Base-by-base conservation (phyloP, 2,888 invertebrate species). In the Brachyopa scutellaris region DNA sequence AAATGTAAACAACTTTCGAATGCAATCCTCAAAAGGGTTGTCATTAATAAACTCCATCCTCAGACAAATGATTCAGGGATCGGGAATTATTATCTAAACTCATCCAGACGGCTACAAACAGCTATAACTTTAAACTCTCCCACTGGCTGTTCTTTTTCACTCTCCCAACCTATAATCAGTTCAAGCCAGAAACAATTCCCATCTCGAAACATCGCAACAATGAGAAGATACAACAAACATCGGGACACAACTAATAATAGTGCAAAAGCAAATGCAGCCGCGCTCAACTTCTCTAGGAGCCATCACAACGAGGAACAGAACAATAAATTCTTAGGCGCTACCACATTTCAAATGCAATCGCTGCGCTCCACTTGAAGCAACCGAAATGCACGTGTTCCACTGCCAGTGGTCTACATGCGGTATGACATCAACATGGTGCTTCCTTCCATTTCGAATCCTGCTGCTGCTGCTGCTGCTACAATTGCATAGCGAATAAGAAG, bases 321-420 rank as follows among this genome's bases (percentile, higher is more conserved):
- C 85, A 84, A 85, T 85, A 84, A 85, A 85, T 85, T 84, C 83
- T 84, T 76, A 83, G 85, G 79, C 84, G 84, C 85, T 84, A 85
- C 85, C 83, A 79, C 85, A 85, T 88, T 87, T 72, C 84, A 84
- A 74, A 62, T 70, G 55, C 73, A 70, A 51, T 77, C 57, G 49
- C 26, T 33, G 45, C 19, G 38, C 57, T 36, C 47, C 47, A 59
- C 59, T 76, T 47, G 66, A 45, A 42, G 38, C 64, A 49, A 36
- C 31, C 36, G 51, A 70, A 66, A 77, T 82, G 82, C 82, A 82
- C 82, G 82, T 82, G 82, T 82, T 82, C 66, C 77, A 62, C 62
- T 82, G 77, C 67, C 76, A 74, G 79, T 70, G 57, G 76, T 76
- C 76, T 57, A 80, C 80, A 80, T 80, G 69, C 62, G 33, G 69